Evolutionary conservation across 2,113 vertebrate genomes (phyloP).

Genomic region (Cynoglossus semilaevis): DNA sequence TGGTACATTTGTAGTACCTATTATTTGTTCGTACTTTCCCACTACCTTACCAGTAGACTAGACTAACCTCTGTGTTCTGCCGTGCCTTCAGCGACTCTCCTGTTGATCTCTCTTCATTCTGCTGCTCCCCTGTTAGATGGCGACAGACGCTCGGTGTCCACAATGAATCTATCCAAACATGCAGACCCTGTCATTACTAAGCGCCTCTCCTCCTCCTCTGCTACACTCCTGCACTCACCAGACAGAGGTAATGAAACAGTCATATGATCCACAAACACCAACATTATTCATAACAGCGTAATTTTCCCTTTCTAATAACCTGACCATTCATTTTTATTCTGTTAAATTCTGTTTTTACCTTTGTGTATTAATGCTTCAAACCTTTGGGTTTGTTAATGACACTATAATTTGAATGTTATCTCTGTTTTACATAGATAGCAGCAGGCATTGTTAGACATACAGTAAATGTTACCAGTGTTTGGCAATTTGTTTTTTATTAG

Average conservation of each 20-base stretch:
- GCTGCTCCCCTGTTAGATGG: constrained; percentile 79
- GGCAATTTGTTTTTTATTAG: too few relatives aligned
- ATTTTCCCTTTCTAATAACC: too few relatives aligned
- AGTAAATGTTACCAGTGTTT: too few relatives aligned
- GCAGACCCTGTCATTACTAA: constrained; percentile 95
- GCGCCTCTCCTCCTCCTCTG: constrained; percentile 95
- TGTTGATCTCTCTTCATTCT: constrained; percentile 74
- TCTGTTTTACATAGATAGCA: too few relatives aligned
- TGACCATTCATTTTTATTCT: too few relatives aligned
- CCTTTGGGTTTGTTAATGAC: too few relatives aligned
- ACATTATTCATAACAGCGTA: background rate
- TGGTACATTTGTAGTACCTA: constrained; percentile 29
- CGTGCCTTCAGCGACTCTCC: constrained; percentile 6
- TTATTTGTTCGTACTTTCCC: background rate
- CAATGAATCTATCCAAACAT: constrained; percentile 98
- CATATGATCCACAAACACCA: background rate
- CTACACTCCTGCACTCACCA: constrained; percentile 95
- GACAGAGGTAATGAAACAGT: constrained; percentile 85
- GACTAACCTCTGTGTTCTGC: constrained; percentile 14
- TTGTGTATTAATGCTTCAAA: too few relatives aligned
- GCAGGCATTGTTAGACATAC: too few relatives aligned
- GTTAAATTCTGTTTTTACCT: too few relatives aligned
- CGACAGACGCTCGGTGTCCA: constrained; percentile 95
- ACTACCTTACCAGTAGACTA: constrained; percentile 20
- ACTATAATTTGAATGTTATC: too few relatives aligned